Percentiles rank a stretch among this genome's conserved stretches.
Evolutionary conservation across 1,140 invertebrate genomes (phyloP).

Genomic region (Meloidogyne floridensis): DNA sequence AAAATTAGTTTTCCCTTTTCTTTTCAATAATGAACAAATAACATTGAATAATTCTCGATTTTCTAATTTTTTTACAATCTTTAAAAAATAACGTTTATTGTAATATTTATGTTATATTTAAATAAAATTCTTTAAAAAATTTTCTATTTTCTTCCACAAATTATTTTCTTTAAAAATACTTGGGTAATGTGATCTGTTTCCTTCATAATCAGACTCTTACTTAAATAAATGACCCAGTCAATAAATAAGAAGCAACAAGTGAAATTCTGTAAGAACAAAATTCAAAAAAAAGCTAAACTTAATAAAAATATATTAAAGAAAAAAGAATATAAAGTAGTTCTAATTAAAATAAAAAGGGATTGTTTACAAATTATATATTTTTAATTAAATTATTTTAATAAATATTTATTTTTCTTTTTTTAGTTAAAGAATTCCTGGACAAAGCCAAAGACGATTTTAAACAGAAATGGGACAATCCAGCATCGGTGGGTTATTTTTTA

Average conservation of each 20-base stretch:
- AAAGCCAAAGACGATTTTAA: constrained; percentile 97
- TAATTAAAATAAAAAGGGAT: not conserved
- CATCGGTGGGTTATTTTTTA: constrained; percentile 68
- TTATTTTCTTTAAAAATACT: not conserved
- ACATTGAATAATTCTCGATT: no score
- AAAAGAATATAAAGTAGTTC: not conserved
- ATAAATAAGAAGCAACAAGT: constrained; percentile 18
- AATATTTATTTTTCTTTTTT: constrained; percentile 62
- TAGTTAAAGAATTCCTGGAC: constrained; percentile 95
- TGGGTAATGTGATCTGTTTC: not conserved
- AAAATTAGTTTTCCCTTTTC: no score
- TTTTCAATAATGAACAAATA: no score
- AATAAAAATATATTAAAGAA: no score
- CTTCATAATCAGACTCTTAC: not conserved
- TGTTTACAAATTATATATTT: no score
- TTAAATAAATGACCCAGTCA: not conserved
- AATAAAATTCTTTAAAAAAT: no score
- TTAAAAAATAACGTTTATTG: no score
- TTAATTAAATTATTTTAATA: not conserved
- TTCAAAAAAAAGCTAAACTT: not conserved
- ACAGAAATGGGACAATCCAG: constrained; percentile 92
- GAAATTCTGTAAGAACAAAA: constrained; percentile 18
- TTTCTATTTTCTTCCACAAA: no score
- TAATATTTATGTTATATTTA: no score
- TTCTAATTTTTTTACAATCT: no score